These are phyloP conservation scores for Alethe diademata DNA, from an alignment of 2,113 vertebrate genomes.

Conservation along the genomic window DNA sequence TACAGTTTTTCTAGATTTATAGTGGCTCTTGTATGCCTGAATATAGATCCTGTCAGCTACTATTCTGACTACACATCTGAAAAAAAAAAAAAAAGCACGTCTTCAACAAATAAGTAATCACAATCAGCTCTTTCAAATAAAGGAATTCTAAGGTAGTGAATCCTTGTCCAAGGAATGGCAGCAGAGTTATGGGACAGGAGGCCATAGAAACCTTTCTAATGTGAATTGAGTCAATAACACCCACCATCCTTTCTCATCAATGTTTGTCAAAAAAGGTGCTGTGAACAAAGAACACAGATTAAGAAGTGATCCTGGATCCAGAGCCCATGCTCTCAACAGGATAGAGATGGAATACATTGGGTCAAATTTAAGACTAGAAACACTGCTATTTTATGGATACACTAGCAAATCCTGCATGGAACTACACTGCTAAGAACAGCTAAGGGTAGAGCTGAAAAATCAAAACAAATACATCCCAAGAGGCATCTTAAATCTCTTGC, in stretches of 20 bases:
- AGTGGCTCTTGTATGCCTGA: neutral
- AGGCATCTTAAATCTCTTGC: neutral
- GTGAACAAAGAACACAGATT: neutral
- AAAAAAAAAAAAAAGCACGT: neutral
- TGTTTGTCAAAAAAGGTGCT: neutral
- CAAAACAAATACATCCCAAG: neutral
- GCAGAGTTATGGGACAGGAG: neutral
- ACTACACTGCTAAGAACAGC: neutral
- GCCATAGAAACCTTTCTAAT: neutral
- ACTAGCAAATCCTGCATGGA: neutral
- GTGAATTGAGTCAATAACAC: neutral
- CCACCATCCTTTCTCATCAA: rapidly evolving
- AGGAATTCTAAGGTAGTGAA: neutral
- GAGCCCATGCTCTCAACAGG: neutral
- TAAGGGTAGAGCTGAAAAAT: neutral
- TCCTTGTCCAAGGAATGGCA: neutral
- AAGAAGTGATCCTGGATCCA: neutral
- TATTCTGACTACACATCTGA: neutral
- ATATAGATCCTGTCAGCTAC: neutral
- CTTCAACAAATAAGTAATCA: neutral
- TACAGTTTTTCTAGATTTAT: neutral
- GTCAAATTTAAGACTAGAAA: neutral
- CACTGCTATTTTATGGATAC: neutral
- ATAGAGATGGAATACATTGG: neutral
- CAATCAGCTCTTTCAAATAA: neutral